Base-by-base conservation (phyloP, 2,797 vertebrate species). In the Oreortyx pictus region DNA sequence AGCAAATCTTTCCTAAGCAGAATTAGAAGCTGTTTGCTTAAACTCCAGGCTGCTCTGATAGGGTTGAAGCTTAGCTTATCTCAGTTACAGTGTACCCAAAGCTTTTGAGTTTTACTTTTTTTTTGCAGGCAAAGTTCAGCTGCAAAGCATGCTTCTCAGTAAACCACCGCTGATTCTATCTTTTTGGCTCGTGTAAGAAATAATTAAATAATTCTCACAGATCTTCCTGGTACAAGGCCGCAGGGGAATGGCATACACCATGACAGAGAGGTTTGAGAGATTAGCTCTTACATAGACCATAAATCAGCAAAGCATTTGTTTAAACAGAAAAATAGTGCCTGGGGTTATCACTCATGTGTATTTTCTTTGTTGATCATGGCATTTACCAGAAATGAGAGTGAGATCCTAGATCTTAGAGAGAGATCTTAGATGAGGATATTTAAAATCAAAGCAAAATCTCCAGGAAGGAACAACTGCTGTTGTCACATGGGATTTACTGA, bases 1-100 rank as follows among this genome's bases (percentile, higher is more conserved):
- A 89, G 67, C 52, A 92, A 61, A 71, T 94, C 82, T 92, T 91
- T 83, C 80, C 74, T 27, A 82, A 84, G 82, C 52, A 86, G 85
- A 94, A 89, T 84, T 82, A 92, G 85, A 61, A 84, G 74, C 82
- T 91, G 39, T 83, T 94, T 79, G 0, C 12, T 93, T 86, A 79
- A 91, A 94, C 92, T 93, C 84, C 70, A 50, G 65, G 67, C 85
- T 91, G 80, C 37, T 81, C 64, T 0, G 2, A 57, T 37, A 91
- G 44, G 70, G 64, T 13, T 70, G 86, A 67, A 85, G 82, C 80
- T 93, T 66, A 71, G 76, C 70, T 92, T 82, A 71, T 86, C 67
- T 52, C 94, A 62, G 20, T 79, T 75, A 44, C 75, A 73, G 39
- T 9, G 16, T 23, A 73, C 33, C 41, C 73, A 91, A 91, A 88